Evolutionary conservation across 2,113 vertebrate species (phyloP), one percentile per base, ranked within the genome.

Genomic region (Canis aureus): DNA sequence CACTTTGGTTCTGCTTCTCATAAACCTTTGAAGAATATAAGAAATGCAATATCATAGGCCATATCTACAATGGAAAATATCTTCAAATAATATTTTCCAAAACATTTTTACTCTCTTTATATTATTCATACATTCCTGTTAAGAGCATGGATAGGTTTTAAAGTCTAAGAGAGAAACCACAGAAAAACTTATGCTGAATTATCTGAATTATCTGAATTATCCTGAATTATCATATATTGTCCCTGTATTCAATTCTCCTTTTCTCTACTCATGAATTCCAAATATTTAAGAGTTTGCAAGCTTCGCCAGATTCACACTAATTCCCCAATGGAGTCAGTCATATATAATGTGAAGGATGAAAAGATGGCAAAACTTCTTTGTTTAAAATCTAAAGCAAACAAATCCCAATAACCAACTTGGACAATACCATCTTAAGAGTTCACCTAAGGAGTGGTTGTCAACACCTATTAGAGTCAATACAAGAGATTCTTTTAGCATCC

Each of bases 301-400:
- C 89, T 97, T 97, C 97, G 94, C 85, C 94, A 97, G 97, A 98
- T 96, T 98, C 98, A 97, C 97, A 97, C 97, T 78, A 89, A 98
- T 98, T 98, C 97, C 98, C 98, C 97, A 97, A 76, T 96, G 95
- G 85, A 97, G 69, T 95, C 97, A 98, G 91, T 76, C 97, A 98
- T 98, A 98, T 89, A 97, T 97, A 98, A 98, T 86, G 95, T 93
- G 85, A 97, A 98, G 81, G 93, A 98, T 98, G 84, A 95, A 98
- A 98, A 97, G 95, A 98, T 86, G 94, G 96, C 84, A 98, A 97
- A 96, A 13, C 93, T 95, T 98, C 23, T 95, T 94, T 92, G 71
- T 76, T 97, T 96, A 97, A 98, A 98, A 98, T 98, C 98, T 97
- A 97, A 91, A 95, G 81, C 73, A 91, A 98, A 98, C 96, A 98